Conservation (phyloP, 37 sponge, comb jelly and placozoan species). For the Crambe crambe region DNA sequence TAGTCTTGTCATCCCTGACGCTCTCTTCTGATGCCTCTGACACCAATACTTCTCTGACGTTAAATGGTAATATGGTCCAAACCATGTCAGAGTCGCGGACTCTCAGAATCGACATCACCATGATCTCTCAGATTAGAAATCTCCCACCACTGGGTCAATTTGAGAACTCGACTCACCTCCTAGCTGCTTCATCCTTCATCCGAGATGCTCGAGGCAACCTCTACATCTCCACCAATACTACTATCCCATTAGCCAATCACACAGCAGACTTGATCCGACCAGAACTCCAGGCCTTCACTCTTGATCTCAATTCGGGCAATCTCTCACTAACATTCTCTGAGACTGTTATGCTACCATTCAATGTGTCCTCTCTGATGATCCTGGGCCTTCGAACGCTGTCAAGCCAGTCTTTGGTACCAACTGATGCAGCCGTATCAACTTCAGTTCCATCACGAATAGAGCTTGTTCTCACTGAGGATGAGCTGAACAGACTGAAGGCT, state of each 20-base stretch:
- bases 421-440: constrained; percentile 26
- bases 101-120: constrained; percentile 44
- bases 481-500: constrained; percentile 67
- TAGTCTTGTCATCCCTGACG: constrained; percentile 31
- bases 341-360: constrained; percentile 47
- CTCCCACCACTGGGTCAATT: constrained; percentile 60
- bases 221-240: constrained; percentile 19
- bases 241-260: constrained; percentile 40
- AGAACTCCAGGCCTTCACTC: constrained; percentile 46
- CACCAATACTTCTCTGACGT: constrained; percentile 11
- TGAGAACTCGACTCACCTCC: constrained; percentile 55
- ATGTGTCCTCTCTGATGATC: constrained; percentile 44
- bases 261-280: constrained; percentile 83
- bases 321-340: constrained; percentile 79
- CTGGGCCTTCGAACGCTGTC: constrained; percentile 12
- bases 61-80: constrained; percentile 13
- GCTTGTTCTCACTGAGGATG: constrained; percentile 42
- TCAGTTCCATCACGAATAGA: background rate
- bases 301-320: constrained; percentile 73
- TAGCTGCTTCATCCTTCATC: constrained; percentile 32
- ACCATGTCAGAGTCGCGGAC: constrained; percentile 15
- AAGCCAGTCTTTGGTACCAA: constrained; percentile 24
- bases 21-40: constrained; percentile 30
- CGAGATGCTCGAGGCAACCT: constrained; percentile 52
- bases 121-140: constrained; percentile 38